These are phyloP conservation scores for Crioceris asparagi DNA, from an alignment of 2,888 invertebrate species.

Conservation along the genomic window DNA sequence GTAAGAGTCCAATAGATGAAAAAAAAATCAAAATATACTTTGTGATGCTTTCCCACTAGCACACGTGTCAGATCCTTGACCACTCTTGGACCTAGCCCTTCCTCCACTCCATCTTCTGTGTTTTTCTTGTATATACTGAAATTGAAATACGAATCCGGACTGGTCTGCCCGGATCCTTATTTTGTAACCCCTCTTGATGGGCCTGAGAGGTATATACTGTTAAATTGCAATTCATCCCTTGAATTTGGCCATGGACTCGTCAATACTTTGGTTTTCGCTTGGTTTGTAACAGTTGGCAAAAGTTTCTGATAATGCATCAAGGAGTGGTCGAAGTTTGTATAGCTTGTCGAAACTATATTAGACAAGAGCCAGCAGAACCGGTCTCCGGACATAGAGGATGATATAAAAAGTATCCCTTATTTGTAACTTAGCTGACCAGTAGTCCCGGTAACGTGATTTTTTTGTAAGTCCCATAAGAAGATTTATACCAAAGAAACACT, in stretches of 20 bases:
- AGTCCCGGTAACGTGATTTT: constrained; percentile 6
- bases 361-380: constrained; percentile 7
- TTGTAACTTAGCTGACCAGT: constrained; percentile 9
- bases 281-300: constrained; percentile 5
- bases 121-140: too few relatives aligned
- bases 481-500: constrained; percentile 2
- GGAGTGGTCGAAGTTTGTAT: constrained; percentile 20
- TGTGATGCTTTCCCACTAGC: not conserved
- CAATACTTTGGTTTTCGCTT: constrained; percentile 11
- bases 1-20: too few relatives aligned
- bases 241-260: constrained; percentile 20
- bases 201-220: constrained; percentile 4
- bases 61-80: not conserved
- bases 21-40: constrained; percentile 2
- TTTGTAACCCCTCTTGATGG: constrained; percentile 5
- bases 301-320: constrained; percentile 7
- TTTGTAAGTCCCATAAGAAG: constrained; percentile 6
- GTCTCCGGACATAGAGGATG: constrained; percentile 6
- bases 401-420: constrained; percentile 7
- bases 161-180: constrained; percentile 3
- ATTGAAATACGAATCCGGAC: constrained; percentile 4
- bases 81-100: not conserved
- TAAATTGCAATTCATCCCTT: constrained; percentile 13
- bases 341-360: constrained; percentile 19
- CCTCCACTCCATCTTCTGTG: not conserved